Conservation (phyloP, 2,888 invertebrate species). For the Digitonthophagus gazella region DNA sequence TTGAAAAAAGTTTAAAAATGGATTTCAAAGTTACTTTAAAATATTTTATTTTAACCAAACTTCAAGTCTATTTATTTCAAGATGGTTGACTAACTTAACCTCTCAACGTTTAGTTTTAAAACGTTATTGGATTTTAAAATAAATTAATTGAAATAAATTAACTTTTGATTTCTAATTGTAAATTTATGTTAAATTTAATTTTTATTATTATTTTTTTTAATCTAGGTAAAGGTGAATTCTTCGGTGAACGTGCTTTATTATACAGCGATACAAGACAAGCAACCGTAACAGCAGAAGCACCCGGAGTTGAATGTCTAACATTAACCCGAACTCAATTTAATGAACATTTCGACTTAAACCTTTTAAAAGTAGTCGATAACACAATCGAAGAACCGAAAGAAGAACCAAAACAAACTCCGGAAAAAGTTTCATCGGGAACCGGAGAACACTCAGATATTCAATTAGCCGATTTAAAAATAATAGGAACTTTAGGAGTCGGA, state of each 20-base stretch:
- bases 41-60: too few relatives aligned
- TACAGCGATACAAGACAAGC: slow-evolving; percentile 89
- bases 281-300: slow-evolving; percentile 81
- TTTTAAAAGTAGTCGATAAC: neutral
- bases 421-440: slow-evolving; percentile 10
- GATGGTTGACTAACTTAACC: too few relatives aligned
- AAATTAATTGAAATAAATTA: too few relatives aligned
- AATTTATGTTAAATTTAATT: neutral
- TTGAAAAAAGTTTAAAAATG: too few relatives aligned
- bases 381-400: neutral
- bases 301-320: slow-evolving; percentile 84
- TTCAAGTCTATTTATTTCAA: too few relatives aligned
- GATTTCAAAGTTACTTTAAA: too few relatives aligned
- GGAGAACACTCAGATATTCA: slow-evolving; percentile 65
- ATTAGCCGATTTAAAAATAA: slow-evolving; percentile 74
- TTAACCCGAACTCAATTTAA: slow-evolving; percentile 78
- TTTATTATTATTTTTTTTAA: neutral
- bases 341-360: slow-evolving; percentile 78
- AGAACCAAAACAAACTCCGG: slow-evolving; percentile 26
- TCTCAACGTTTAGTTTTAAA: too few relatives aligned
- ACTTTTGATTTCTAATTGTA: too few relatives aligned
- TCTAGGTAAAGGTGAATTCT: slow-evolving; percentile 70
- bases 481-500: slow-evolving; percentile 87
- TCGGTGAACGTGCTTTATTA: slow-evolving; percentile 84
- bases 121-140: too few relatives aligned